These are phyloP conservation scores for Latrodectus elegans DNA, from an alignment of 2,888 invertebrate genomes.

Conservation along the genomic window DNA sequence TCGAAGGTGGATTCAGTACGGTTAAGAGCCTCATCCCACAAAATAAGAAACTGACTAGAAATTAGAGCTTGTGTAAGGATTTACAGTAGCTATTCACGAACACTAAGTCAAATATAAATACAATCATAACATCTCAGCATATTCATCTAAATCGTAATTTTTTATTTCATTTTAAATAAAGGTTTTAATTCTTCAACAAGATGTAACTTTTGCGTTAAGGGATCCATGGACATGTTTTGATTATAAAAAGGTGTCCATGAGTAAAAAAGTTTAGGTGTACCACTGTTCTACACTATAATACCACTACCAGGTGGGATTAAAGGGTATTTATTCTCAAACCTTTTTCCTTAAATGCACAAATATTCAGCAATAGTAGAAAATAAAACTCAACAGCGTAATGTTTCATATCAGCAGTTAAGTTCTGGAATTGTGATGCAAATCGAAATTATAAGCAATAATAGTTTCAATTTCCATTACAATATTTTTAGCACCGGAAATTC, in stretches of 20 bases:
- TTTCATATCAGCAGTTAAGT: too few species aligned
- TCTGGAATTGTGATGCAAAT: too few species aligned
- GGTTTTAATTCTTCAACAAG: constrained; percentile 19
- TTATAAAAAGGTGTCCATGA: constrained; percentile 7
- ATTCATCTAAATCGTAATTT: not conserved
- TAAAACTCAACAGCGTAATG: too few species aligned
- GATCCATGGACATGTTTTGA: constrained; percentile 10
- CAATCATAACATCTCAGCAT: constrained; percentile 17
- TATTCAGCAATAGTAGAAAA: too few species aligned
- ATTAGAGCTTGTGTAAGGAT: not conserved
- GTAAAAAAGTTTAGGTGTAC: constrained; percentile 7
- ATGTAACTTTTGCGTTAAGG: not conserved
- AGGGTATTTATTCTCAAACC: too few species aligned
- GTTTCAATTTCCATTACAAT: too few species aligned
- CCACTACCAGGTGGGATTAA: too few species aligned
- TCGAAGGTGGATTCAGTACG: not conserved
- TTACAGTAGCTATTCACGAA: not conserved
- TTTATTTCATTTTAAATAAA: constrained; percentile 15
- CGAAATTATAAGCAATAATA: too few species aligned
- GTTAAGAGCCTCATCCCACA: constrained; percentile 8
- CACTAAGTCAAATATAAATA: constrained; percentile 14
- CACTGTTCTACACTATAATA: not conserved
- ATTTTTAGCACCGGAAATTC: too few species aligned
- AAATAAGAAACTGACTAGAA: constrained; percentile 23
- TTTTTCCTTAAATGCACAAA: too few species aligned